phyloP scores from a whole-genome alignment of 23 tunicate species.

The Ascidia mentula region DNA sequence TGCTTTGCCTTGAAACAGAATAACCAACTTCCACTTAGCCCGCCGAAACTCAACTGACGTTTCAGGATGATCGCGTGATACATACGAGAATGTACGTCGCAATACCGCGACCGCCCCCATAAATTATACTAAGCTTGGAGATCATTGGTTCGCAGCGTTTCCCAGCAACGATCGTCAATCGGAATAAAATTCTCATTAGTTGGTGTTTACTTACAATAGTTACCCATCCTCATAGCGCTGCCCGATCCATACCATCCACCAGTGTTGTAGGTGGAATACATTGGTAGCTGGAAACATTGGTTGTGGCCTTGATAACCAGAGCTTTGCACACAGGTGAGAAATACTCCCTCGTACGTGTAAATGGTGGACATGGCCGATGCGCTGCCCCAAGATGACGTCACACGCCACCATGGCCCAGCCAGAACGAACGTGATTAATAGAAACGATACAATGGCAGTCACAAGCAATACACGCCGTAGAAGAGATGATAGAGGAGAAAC shows the following conservation, averaged over 20 bases:
- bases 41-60: too few relatives aligned
- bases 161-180: not conserved
- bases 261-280: not conserved
- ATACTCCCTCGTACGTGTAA: constrained; percentile 69
- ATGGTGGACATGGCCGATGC: constrained; percentile 52
- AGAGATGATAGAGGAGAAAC: not conserved
- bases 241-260: not conserved
- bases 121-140: too few relatives aligned
- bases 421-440: constrained; percentile 26
- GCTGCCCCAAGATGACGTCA: constrained; percentile 50
- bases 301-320: constrained; percentile 28
- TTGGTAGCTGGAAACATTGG: constrained; percentile 64
- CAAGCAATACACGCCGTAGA: not conserved
- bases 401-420: constrained; percentile 79
- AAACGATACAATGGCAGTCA: not conserved
- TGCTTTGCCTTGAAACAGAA: too few relatives aligned
- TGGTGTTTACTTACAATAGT: not conserved
- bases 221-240: not conserved
- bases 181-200: not conserved
- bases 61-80: too few relatives aligned
- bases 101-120: too few relatives aligned
- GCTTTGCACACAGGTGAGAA: constrained; percentile 54
- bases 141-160: not conserved
- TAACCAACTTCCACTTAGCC: too few relatives aligned
- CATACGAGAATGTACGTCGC: too few relatives aligned